Conservation (phyloP, 2,113 vertebrate species). For the Salvelinus namaycush region DNA sequence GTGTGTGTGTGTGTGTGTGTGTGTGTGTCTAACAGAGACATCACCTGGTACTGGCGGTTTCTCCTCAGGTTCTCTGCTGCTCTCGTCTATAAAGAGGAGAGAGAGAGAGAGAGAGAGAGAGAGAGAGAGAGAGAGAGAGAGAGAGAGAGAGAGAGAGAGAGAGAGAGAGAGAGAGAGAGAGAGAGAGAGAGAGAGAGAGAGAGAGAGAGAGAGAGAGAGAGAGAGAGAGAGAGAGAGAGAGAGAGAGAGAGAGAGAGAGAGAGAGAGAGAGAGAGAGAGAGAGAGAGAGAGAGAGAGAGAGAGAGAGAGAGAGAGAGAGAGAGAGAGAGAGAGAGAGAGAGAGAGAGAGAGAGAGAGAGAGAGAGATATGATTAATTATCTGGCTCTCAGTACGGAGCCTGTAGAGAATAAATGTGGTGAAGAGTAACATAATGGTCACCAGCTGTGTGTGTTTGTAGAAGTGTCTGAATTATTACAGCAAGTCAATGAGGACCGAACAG, state of each 20-base stretch:
- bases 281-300: too few relatives aligned
- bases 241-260: not conserved
- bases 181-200: not conserved
- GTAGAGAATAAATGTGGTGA: too few relatives aligned
- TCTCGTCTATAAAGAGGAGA: constrained; percentile 77
- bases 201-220: not conserved
- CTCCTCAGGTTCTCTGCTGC: constrained; percentile 92
- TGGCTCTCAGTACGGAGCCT: too few relatives aligned
- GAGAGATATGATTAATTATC: too few relatives aligned
- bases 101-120: not conserved
- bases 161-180: not conserved
- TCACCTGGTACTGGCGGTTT: constrained; percentile 97
- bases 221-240: not conserved
- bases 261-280: too few relatives aligned
- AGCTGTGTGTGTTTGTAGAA: not conserved
- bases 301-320: not conserved
- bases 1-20: too few relatives aligned
- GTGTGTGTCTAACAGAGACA: constrained; percentile 13
- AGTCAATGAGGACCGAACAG: not conserved
- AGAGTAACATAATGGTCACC: too few relatives aligned
- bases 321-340: not conserved
- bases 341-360: too few relatives aligned
- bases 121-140: not conserved
- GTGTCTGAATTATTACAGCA: not conserved
- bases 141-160: not conserved